Base-by-base conservation (phyloP, 2,113 vertebrate genomes). In the Ammodytes dubius region DNA sequence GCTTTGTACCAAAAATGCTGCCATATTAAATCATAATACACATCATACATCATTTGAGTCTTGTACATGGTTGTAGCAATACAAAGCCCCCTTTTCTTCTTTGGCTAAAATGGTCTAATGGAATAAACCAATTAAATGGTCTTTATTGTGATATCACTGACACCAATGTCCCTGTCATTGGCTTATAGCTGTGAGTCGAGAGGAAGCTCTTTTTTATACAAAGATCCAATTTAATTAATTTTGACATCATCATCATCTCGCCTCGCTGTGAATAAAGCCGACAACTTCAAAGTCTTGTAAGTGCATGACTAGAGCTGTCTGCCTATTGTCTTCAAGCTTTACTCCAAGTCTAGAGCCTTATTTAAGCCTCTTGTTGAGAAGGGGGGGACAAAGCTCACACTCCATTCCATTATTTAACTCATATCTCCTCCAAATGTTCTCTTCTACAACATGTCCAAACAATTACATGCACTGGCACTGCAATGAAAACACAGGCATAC, bases 371-470 rank as follows among this genome's bases (percentile, higher is more conserved):
- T 13, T 19, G 54, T 47, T 49, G 27, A 74, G 57, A 74, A 40
- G 70, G 5, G 13, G 27, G 27, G 27, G 27, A 27, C 11, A 74
- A 49, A 82, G 59, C 14, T 52, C 45, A 77, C 66, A 60, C 53
- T 67, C 39, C 39, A 83, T 89, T 88, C 57, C 59, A 65, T 70
- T 75, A 86, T 86, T 90, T 84, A 82, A 86, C 81, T 57, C 82
- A 63, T 75, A 56, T 84, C 71, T 70, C 46, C 50, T 77, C 85
- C 83, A 72, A 27, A 89, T 46, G 42, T 61, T 79, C 70, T 67
- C 74, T 83, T 83, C 74, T 82, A 27, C 80, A 78, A 79, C 67
- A 81, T 71, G 79, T 92, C 87, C 89, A 91, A 88, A 87, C 84
- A 88, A 90, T 93, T 90, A 88, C 75, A 45, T 59, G 66, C 17